Evolutionary conservation across 1,140 invertebrate species (phyloP).

Genomic region (Tyrophagus putrescentiae): DNA sequence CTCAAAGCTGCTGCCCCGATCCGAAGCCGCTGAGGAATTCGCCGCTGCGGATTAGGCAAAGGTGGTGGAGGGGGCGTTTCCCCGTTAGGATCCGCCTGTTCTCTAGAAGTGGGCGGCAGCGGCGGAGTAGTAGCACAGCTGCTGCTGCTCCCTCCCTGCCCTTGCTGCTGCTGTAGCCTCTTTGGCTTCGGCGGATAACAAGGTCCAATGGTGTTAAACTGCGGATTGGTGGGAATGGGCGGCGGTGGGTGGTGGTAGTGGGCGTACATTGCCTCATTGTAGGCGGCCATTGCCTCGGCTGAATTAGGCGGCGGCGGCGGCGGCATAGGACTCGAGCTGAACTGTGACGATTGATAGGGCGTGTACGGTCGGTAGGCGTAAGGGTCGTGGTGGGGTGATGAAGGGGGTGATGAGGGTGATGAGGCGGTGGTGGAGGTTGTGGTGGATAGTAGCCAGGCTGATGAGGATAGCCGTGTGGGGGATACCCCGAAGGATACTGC

Average conservation of each 20-base stretch:
- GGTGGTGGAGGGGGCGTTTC: not conserved
- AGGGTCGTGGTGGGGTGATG: not conserved
- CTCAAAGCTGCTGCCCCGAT: not conserved
- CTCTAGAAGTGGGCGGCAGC: too few species aligned
- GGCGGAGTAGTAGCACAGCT: not conserved
- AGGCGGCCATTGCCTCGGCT: not conserved
- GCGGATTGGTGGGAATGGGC: not conserved
- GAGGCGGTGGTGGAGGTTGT: not conserved
- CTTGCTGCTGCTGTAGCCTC: not conserved
- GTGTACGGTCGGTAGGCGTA: not conserved
- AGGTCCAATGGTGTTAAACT: too few species aligned
- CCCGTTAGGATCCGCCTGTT: too few species aligned
- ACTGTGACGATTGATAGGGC: not conserved
- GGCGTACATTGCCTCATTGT: too few species aligned
- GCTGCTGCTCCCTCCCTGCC: not conserved
- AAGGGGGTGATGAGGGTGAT: not conserved
- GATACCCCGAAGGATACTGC: too few species aligned
- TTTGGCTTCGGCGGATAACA: not conserved
- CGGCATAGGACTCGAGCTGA: not conserved
- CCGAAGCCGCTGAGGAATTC: not conserved
- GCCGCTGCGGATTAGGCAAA: slow-evolving; percentile 16
- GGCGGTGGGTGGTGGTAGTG: slow-evolving; percentile 1
- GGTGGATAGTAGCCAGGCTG: slow-evolving; percentile 5
- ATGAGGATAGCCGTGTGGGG: too few species aligned
- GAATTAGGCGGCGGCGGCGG: slow-evolving; percentile 6